A percentile compares a stretch with the other conserved stretches of the same genome.
phyloP scores from a whole-genome alignment of 2,888 invertebrate species.

The Rapana venosa region DNA sequence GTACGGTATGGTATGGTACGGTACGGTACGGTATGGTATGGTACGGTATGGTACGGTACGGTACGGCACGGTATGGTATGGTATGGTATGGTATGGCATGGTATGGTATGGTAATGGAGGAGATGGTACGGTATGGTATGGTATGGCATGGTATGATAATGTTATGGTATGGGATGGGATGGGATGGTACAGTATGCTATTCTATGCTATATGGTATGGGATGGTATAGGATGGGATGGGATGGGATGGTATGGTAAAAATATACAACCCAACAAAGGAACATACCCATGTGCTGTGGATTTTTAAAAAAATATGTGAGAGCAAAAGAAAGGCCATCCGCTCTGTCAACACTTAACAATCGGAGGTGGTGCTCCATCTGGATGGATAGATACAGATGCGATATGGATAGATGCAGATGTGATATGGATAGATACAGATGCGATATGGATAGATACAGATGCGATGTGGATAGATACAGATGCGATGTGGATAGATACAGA shows the following conservation, averaged over 20 bases:
- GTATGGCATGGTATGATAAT: constrained; percentile 20
- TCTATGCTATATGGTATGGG: constrained; percentile 18
- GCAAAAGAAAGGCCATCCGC: too few relatives aligned
- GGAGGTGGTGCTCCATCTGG: too few relatives aligned
- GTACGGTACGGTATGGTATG: constrained; percentile 19
- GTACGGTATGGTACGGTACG: constrained; percentile 7
- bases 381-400: too few relatives aligned
- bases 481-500: too few relatives aligned
- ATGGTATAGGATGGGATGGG: constrained; percentile 13
- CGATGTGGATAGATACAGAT: too few relatives aligned
- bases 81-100: constrained; percentile 25
- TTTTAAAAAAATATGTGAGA: too few relatives aligned
- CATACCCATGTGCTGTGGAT: too few relatives aligned
- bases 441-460: too few relatives aligned
- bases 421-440: too few relatives aligned
- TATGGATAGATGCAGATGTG: too few relatives aligned
- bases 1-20: background rate
- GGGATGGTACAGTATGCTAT: background rate
- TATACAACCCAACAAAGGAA: too few relatives aligned
- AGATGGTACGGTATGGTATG: constrained; percentile 5
- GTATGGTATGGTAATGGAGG: background rate
- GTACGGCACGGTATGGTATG: constrained; percentile 10
- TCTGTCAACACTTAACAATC: too few relatives aligned
- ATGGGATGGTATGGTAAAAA: constrained; percentile 19
- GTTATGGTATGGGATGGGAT: constrained; percentile 10